Evolutionary conservation across 53 echinoderm and acorn worm species (phyloP).

Genomic region (Echinarachnius parma): DNA sequence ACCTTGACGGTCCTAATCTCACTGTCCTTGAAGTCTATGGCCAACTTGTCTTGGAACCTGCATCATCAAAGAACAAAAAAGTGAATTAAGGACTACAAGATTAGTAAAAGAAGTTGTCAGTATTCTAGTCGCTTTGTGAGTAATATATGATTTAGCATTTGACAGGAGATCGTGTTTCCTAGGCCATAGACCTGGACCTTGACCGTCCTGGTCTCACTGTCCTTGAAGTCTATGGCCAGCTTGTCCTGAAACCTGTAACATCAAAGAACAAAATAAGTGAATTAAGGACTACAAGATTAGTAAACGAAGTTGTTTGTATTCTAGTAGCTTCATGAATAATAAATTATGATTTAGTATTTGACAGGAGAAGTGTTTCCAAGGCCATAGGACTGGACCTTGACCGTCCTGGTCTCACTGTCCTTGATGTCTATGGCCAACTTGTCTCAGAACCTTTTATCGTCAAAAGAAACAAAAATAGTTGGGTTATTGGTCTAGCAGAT

Average conservation of each 20-base stretch:
- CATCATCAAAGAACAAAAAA: background rate
- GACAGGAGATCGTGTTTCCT: conserved; percentile 84
- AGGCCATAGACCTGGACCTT: conserved; percentile 87
- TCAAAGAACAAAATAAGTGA: background rate
- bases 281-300: too few species aligned
- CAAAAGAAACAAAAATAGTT: background rate
- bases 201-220: conserved; percentile 91
- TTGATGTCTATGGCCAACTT: conserved; percentile 76
- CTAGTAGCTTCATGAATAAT: too few species aligned
- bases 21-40: conserved; percentile 79
- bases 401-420: conserved; percentile 75
- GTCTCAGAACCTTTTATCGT: conserved; percentile 88
- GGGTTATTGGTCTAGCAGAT: too few species aligned
- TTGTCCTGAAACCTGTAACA: conserved; percentile 92
- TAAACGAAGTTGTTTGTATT: too few species aligned
- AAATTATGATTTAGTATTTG: too few species aligned
- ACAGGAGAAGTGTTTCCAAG: conserved; percentile 61
- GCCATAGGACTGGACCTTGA: conserved; percentile 76
- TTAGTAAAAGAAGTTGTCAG: too few species aligned
- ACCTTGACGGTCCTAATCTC: conserved; percentile 76
- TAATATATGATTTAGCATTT: too few species aligned
- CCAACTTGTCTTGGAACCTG: conserved; percentile 86
- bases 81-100: too few species aligned
- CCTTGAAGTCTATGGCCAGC: conserved; percentile 83
- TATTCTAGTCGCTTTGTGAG: too few species aligned